Evolutionary conservation across 2,113 vertebrate genomes (phyloP).

Genomic region (Nothoprocta pentlandii): DNA sequence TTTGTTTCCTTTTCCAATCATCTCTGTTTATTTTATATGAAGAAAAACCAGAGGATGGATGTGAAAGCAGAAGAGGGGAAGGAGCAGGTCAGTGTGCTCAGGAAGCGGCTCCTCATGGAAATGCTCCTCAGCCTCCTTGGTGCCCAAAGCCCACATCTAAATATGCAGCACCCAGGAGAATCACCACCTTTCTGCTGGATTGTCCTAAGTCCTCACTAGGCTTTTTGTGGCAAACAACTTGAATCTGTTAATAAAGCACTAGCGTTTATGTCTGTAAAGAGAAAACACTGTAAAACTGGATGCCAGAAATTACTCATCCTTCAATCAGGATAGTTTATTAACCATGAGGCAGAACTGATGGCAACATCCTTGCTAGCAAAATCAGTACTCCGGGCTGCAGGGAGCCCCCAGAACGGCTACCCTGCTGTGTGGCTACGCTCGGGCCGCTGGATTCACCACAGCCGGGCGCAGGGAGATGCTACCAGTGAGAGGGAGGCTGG

Average conservation of each 20-base stretch:
- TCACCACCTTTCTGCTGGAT: not conserved
- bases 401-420: not conserved
- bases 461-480: not conserved
- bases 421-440: accelerated
- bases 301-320: not conserved
- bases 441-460: not conserved
- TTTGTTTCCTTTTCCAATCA: not conserved
- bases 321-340: not conserved
- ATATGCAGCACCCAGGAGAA: not conserved
- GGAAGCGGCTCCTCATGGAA: not conserved
- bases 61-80: not conserved
- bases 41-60: not conserved
- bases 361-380: not conserved
- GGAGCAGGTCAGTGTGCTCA: not conserved
- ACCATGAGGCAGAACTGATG: not conserved
- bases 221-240: not conserved
- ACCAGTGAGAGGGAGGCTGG: not conserved
- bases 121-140: not conserved
- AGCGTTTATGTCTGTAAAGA: not conserved
- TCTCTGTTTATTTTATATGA: not conserved
- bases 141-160: not conserved
- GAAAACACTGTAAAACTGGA: not conserved
- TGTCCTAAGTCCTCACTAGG: not conserved
- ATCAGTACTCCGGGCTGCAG: not conserved
- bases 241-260: not conserved